Evolutionary conservation across 2,113 vertebrate species (phyloP), one percentile per base, ranked within the genome.

Genomic region (Procavia capensis): DNA sequence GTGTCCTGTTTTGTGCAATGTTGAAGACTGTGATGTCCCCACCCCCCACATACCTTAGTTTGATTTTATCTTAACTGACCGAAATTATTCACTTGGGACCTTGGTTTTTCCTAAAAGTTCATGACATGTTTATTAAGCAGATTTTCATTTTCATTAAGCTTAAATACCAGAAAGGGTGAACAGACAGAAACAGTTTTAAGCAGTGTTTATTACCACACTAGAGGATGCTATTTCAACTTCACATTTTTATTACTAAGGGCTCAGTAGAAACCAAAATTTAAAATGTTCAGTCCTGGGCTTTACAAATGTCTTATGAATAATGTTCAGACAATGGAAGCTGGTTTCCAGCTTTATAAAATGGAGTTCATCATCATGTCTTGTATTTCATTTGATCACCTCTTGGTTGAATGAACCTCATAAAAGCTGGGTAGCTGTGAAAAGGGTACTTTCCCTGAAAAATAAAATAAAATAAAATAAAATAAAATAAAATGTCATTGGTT

Each of bases 101-200:
- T 80, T 91, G 47, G 16, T 82, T 20, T 47, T 25, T 9, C 4
- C 1, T 2, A 43, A 57, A 88, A 88, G 27, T 79, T 88, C 25
- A 59, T 36, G 54, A 57, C 45, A 91, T 83, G 5, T 84, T 92
- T 87, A 70, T 85, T 93, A 84, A 57, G 84, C 29, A 81, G 11
- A 1, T 54, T 95, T 84, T 76, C 36, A 57, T 92, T 95, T 95
- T 95, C 54, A 82, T 82, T 92, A 85, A 80, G n/a, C 5, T 82
- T 79, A 68, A 70, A 72, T 63, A 3, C 6, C 13, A 74, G 39
- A 72, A 79, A 17, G 36, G 86, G 31, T 78, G 43, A 47, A 17
- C 11, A 57, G 41, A 34, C 75, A 76, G 70, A 36, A 27, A 70
- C 36, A n/a, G 20, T 78, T 91, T 79, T 29, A 84, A 84, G 61